These are phyloP conservation scores for Noctua janthe DNA, from an alignment of 2,888 invertebrate genomes.

Conservation along the genomic window DNA sequence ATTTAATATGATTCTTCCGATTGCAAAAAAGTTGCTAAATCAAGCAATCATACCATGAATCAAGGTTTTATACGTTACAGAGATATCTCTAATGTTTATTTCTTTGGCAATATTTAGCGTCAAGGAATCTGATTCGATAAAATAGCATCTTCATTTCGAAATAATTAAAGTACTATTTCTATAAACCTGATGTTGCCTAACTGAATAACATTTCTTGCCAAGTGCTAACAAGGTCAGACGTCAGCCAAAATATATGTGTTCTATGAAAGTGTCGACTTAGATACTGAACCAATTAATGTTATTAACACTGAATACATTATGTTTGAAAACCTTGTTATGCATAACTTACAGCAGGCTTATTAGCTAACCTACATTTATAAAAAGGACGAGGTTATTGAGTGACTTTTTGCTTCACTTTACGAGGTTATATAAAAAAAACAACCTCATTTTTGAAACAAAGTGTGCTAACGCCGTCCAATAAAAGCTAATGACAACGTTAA, in stretches of 20 bases:
- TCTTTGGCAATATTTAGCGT: slow-evolving; percentile 9
- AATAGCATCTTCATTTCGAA: slow-evolving; percentile 47
- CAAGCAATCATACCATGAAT: slow-evolving; percentile 16
- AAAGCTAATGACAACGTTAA: slow-evolving; percentile 55
- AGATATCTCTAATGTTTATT: slow-evolving; percentile 20
- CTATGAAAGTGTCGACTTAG: slow-evolving; percentile 47
- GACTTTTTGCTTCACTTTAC: not conserved
- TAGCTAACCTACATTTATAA: not conserved
- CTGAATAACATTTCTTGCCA: slow-evolving; percentile 41
- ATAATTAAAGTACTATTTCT: slow-evolving; percentile 54
- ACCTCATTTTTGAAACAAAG: slow-evolving; percentile 44
- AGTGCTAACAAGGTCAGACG: slow-evolving; percentile 53
- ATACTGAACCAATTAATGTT: slow-evolving; percentile 19
- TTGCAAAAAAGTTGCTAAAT: slow-evolving; percentile 31
- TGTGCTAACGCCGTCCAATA: slow-evolving; percentile 46
- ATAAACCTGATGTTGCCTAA: slow-evolving; percentile 49
- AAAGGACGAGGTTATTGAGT: not conserved
- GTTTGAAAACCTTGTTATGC: not conserved
- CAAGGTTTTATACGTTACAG: slow-evolving; percentile 11
- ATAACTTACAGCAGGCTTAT: not conserved
- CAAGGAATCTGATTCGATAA: slow-evolving; percentile 4
- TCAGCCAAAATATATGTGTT: slow-evolving; percentile 27
- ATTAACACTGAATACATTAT: slow-evolving; percentile 19
- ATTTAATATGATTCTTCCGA: slow-evolving; percentile 41
- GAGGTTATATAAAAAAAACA: slow-evolving; percentile 12